Evolutionary conservation across 2,888 invertebrate genomes (phyloP), one percentile per base, ranked within the genome.

Genomic region (Eupithecia subfuscata): DNA sequence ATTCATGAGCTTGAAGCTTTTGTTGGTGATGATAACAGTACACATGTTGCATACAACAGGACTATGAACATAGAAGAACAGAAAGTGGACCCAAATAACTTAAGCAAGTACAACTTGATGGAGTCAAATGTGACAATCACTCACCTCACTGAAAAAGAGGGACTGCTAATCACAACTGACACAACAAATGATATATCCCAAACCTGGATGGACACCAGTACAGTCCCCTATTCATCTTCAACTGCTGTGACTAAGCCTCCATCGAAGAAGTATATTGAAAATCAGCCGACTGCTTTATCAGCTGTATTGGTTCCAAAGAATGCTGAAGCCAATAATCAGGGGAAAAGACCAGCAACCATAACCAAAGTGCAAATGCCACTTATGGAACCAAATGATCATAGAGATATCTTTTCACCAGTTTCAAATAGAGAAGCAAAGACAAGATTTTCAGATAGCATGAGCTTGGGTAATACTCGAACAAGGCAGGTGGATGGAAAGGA

Each of bases 261-360:
- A 74, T 88, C 87, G 63, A 91, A 89, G 60, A 60, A 60, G 76
- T 91, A 92, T 79, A 85, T 90, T 78, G 91, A 92, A 56, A 88
- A 82, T 79, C 90, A 86, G 79, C 90, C 95, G 68, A 94, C 95
- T 84, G 95, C 97, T 34, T 87, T 96, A 30, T 96, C 97, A 37
- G 96, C 96, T 34, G 90, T 97, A 43, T 86, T 97, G 69, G 91
- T 96, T 69, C 97, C 97, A 48, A 96, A 95, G 22, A 88, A 85
- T 87, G 91, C 91, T 78, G 93, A 94, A 72, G 80, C 88, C 85
- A 79, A 88, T 88, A 91, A 91, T 76, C 86, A 86, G 69, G 90
- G 85, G 64, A 91, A 88, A 78, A 88, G 94, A 79, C 90, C 95
- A 63, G 95, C 94, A 56, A 95, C 92, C 40, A 91, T 95, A 63